Evolutionary conservation across 2,113 vertebrate genomes (phyloP), one percentile per base, ranked within the genome.

Genomic region (Cynocephalus volans): DNA sequence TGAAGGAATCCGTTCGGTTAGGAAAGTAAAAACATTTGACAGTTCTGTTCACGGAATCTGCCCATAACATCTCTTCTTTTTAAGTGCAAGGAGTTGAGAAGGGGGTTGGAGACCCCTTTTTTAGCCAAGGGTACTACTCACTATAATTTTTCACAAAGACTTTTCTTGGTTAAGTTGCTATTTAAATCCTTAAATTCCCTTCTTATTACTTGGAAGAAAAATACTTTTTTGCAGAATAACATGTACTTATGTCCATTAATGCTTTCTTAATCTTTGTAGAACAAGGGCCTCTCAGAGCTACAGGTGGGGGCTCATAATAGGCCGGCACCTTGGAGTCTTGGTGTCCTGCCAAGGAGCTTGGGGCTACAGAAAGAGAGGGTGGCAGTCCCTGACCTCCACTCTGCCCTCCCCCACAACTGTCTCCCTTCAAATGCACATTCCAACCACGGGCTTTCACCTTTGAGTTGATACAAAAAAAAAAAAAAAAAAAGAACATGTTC

Each of bases 1-100:
- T 69, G 23, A 48, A 92, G 96, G 93, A 97, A 97, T 90, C 95
- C 6, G 0, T 45, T 88, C 48, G 56, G 23, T 56, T 67, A 83
- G 81, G 13, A 93, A 67, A 75, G 48, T 56, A 64, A 72, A 83
- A 95, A 56, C 14, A 41, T 62, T 70, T 65, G 58, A 33, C 28
- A 67, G 7, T 90, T 90, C 85, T 85, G 4, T 80, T 73, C 62
- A 4, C 33, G 50, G 69, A 89, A 45, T 88, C 80, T n/a, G 70
- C 70, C 60, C 11, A 1, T 17, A n/a, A 17, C 23, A 26, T 65
- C 45, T 91, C 84, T 86, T 23, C 79, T 77, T 84, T 90, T 85
- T 64, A 62, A 83, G 45, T 7, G 52, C n/a, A 56, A 94, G 17
- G 80, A 50, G 6, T 41, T 36, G 12, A 80, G 54, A 41, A 73